Conservation (phyloP, 2,888 invertebrate species). For the Drosophila setosimentum region DNA sequence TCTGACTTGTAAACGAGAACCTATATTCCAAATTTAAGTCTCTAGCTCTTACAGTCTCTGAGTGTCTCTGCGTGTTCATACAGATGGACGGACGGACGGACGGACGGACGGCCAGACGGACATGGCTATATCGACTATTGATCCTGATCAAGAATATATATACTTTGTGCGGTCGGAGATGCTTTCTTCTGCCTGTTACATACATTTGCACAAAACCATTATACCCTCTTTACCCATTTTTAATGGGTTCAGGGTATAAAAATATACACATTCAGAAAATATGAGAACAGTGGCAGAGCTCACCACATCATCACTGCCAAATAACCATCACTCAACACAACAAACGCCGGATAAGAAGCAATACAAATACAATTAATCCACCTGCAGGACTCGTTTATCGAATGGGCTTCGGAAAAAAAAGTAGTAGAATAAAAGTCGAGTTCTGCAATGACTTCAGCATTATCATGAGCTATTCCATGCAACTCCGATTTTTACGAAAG, state of each 20-base stretch:
- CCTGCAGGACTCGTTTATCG: conserved; percentile 17
- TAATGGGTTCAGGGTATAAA: neutral
- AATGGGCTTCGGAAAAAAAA: neutral
- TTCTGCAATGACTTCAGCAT: neutral
- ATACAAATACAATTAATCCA: conserved; percentile 68
- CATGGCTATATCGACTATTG: too few relatives aligned
- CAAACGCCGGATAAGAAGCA: conserved; percentile 47
- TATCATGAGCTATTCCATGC: neutral
- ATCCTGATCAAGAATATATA: too few relatives aligned
- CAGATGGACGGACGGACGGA: too few relatives aligned
- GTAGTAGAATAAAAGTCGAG: neutral
- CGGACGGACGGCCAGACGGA: too few relatives aligned
- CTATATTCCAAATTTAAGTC: too few relatives aligned
- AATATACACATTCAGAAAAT: conserved; percentile 23
- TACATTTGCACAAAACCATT: neutral
- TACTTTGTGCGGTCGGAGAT: too few relatives aligned
- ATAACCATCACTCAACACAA: conserved; percentile 13
- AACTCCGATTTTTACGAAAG: neutral
- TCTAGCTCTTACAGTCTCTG: too few relatives aligned
- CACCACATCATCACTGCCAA: conserved; percentile 50
- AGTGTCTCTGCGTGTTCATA: too few relatives aligned
- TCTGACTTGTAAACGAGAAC: too few relatives aligned
- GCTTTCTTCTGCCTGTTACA: too few relatives aligned
- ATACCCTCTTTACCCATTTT: neutral
- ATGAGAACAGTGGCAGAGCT: conserved; percentile 28